Evolutionary conservation across 2,888 invertebrate genomes (phyloP).

Genomic region (Tenthredo mesomela): DNA sequence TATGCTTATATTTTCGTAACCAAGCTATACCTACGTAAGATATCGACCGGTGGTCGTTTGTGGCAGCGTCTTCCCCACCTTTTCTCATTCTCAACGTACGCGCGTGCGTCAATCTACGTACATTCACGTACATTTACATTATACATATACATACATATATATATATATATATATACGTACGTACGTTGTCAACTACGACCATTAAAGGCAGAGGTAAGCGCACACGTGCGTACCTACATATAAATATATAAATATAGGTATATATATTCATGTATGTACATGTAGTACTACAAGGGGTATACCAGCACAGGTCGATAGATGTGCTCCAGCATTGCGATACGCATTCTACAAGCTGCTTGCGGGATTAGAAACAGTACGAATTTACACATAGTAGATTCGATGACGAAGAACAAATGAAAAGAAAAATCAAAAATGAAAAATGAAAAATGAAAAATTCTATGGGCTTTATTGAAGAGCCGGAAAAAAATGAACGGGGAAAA

Average conservation of each 20-base stretch:
- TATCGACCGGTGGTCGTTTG: slow-evolving; percentile 50
- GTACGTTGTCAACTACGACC: slow-evolving; percentile 13
- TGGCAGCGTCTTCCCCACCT: slow-evolving; percentile 38
- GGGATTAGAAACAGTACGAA: neutral
- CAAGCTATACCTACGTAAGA: slow-evolving; percentile 36
- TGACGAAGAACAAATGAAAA: neutral
- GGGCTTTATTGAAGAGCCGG: neutral
- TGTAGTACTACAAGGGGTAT: neutral
- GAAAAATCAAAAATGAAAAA: neutral
- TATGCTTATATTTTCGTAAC: neutral
- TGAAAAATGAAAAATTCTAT: neutral
- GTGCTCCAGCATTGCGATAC: slow-evolving; percentile 3
- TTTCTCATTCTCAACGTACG: slow-evolving; percentile 4
- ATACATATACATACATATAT: neutral
- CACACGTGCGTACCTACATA: neutral
- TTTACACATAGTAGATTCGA: neutral
- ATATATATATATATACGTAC: too few species aligned
- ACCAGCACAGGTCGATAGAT: slow-evolving; percentile 36
- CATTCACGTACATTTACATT: too few species aligned
- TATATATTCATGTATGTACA: neutral
- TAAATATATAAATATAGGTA: neutral
- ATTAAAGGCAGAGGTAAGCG: slow-evolving; percentile 17
- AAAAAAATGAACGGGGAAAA: neutral
- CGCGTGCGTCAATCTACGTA: slow-evolving; percentile 32
- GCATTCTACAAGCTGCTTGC: neutral